Evolutionary conservation across 1,140 invertebrate species (phyloP), one percentile per base, ranked within the genome.

Genomic region (Vanessa tameamea): DNA sequence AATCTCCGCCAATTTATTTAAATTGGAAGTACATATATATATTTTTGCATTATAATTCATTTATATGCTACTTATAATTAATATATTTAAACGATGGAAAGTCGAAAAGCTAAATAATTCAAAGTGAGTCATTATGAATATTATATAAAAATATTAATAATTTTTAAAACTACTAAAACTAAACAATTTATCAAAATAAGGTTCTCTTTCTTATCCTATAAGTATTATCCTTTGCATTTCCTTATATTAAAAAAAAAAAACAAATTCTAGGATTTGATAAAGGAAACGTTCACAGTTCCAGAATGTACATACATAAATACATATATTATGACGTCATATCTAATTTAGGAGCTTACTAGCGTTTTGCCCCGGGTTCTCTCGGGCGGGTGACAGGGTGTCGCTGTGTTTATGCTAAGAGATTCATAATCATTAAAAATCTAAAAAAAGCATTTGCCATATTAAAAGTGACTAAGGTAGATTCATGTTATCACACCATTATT

Each of bases 281-380:
- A 70, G 64, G 68, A 66, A 71, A 75, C 47, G 70, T 75, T 71
- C 71, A 70, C 50, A 51, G 47, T 71, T 76, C 61, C 75, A 79
- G 57, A 73, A 73, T 89, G 85, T 77, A 77, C 63, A 73, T 88
- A 87, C 55, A 59, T 59, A 59, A 79, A 83, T 87, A 89, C 83
- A 86, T 87, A 87, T 88, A 78, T 61, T 61, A 61, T 89, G 84
- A 90, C 81, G 82, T 91, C 90, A 91, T 92, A 92, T 91, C 90
- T 90, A 85, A 84, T 80, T 90, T 92, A 91, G 88, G 90, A 92
- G 90, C 90, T 92, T 92, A 92, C 88, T 91, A 92, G 89, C 89
- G 88, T 92, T 91, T 92, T 91, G 87, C 78, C 86, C 87, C 89
- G 89, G 82, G 84, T 76, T 72, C 75, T 80, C 85, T 86, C 90